Percentiles rank a stretch among this genome's conserved stretches.
Evolutionary conservation across 2,113 vertebrate species (phyloP).

Genomic region (Atrichornis clamosus): DNA sequence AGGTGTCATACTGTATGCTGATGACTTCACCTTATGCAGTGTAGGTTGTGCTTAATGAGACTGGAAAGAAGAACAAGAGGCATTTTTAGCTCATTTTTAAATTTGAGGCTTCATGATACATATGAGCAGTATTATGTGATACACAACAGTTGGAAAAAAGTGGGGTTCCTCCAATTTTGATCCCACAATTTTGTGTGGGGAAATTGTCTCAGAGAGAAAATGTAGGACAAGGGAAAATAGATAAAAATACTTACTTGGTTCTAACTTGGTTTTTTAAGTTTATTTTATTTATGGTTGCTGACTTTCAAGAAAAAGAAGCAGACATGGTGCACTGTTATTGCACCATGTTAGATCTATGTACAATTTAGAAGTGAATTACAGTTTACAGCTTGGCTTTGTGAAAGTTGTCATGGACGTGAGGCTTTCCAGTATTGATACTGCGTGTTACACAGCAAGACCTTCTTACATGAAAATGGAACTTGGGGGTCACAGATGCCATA

Average conservation of each 20-base stretch:
- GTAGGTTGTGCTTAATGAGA: neutral
- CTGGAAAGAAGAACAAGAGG: neutral
- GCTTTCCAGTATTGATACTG: neutral
- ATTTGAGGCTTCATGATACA: neutral
- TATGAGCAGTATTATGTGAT: neutral
- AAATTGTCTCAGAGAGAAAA: neutral
- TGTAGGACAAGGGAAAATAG: neutral
- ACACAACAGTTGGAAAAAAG: neutral
- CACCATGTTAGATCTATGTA: neutral
- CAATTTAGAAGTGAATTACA: neutral
- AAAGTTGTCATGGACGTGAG: neutral
- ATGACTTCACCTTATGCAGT: neutral
- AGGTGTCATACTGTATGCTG: neutral
- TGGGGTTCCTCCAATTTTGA: neutral
- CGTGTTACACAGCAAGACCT: neutral
- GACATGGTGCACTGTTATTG: neutral
- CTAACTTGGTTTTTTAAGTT: neutral
- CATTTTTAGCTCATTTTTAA: neutral
- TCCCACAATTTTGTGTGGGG: rapidly evolving
- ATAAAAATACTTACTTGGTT: neutral
- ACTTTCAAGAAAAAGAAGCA: neutral
- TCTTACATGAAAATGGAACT: neutral
- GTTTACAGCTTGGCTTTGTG: neutral
- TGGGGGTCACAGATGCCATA: neutral
- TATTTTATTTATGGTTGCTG: neutral